Evolutionary conservation across 2,113 vertebrate genomes (phyloP), one percentile per base, ranked within the genome.

Genomic region (Tympanuchus pallidicinctus): DNA sequence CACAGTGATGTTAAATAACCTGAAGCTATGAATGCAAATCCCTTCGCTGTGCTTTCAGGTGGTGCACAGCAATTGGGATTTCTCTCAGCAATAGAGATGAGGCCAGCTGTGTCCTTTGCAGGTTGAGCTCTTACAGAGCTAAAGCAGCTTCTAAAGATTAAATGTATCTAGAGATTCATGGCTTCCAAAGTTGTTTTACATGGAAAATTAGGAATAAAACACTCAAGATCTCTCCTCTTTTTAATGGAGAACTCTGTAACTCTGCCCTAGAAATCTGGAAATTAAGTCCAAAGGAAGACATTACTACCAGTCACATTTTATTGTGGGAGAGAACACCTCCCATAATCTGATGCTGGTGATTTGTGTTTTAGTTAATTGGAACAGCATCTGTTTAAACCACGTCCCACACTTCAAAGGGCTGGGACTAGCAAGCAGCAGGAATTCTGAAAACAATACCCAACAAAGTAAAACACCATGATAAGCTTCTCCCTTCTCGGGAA

Each of bases 101-200:
- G 17, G 19, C 6, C 18, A 57, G 54, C 59, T 30, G 14, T 24
- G 28, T 17, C 34, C 38, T 50, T 50, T 8, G 20, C 19, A 63
- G 36, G 48, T 21, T 61, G 48, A 7, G 40, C 27, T 32, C 34
- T 48, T 22, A 16, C 20, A 77, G 57, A 43, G 15, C 36, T 76
- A 25, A 85, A 24, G 48, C 30, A 73, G 25, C 48, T 59, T 24
- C 60, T 74, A 34, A 54, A 73, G 77, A n/a, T 56, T 10, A 40
- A 30, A 38, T 0, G 0, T 28, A 4, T 7, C n/a, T 0, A 40
- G 20, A 21, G 11, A 83, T 56, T 10, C 2, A 3, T 9, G 13
- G 21, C 34, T 61, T 75, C 40, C 28, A 34, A 52, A 52, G 79
- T 18, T n/a, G 7, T 3, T 32, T 72, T 40, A 34, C n/a, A 30